These are phyloP conservation scores for Lasioglossum pauxillum DNA, from an alignment of 2,888 invertebrate genomes.

Conservation along the genomic window DNA sequence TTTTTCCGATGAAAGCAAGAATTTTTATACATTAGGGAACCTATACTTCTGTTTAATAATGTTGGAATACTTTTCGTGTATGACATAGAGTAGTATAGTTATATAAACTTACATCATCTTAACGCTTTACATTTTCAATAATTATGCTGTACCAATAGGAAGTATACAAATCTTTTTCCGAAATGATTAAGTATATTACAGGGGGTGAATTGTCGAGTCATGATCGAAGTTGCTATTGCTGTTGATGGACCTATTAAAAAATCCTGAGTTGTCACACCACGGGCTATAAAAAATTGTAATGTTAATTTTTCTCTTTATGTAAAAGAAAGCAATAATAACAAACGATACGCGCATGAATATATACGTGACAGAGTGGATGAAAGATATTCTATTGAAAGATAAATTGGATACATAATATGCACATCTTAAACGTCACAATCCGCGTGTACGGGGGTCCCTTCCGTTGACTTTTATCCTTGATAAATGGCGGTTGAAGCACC, in stretches of 20 bases:
- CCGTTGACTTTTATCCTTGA: constrained; percentile 33
- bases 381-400: constrained; percentile 20
- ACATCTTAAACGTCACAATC: constrained; percentile 39
- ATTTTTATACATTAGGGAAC: background rate
- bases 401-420: constrained; percentile 42
- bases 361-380: constrained; percentile 10
- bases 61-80: background rate
- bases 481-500: constrained; percentile 34
- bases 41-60: background rate
- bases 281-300: background rate
- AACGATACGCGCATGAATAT: background rate
- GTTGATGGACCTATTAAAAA: background rate
- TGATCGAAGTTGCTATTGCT: no score
- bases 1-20: background rate
- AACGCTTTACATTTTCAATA: no score
- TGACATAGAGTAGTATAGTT: no score
- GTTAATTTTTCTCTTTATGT: no score
- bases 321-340: background rate
- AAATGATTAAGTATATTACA: background rate
- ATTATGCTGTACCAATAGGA: no score
- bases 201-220: no score
- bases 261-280: background rate
- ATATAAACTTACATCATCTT: no score
- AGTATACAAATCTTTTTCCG: background rate
- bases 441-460: constrained; percentile 18